Percentiles rank a stretch among this genome's conserved stretches.
phyloP scores from a whole-genome alignment of 2,888 invertebrate species.

The Schrankia costaestrigalis region DNA sequence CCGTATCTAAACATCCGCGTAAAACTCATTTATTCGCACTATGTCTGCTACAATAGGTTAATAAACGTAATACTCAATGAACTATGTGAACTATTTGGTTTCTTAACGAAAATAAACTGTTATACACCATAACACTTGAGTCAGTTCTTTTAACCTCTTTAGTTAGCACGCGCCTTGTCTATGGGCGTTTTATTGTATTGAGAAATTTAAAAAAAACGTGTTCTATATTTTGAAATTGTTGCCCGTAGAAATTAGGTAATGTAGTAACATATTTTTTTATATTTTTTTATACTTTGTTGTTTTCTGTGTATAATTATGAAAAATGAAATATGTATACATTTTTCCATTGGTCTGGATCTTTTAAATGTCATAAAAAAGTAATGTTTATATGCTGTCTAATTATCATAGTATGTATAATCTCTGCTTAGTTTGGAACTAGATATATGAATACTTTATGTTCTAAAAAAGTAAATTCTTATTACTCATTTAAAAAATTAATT shows the following conservation, averaged over 20 bases:
- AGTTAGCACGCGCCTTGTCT: conserved; percentile 41
- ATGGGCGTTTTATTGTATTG: conserved; percentile 47
- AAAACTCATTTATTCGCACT: conserved; percentile 23
- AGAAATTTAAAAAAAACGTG: conserved; percentile 23
- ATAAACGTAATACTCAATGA: conserved; percentile 32
- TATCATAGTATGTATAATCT: too few species aligned
- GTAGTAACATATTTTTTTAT: neutral
- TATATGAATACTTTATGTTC: too few species aligned
- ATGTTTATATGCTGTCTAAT: too few species aligned
- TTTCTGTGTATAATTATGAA: too few species aligned
- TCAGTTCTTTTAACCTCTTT: conserved; percentile 43
- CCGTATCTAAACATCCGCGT: conserved; percentile 15
- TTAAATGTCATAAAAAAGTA: too few species aligned
- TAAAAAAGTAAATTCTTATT: too few species aligned
- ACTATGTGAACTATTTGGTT: conserved; percentile 51
- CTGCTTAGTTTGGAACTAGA: too few species aligned
- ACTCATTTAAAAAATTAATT: too few species aligned
- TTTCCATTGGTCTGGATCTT: too few species aligned
- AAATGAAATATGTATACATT: too few species aligned
- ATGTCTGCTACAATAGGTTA: conserved; percentile 19
- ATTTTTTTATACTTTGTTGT: too few species aligned
- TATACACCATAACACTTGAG: conserved; percentile 62
- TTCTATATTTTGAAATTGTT: conserved; percentile 14
- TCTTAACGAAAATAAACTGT: conserved; percentile 67
- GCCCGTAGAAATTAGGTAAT: conserved; percentile 20